Conservation (phyloP, 2,113 vertebrate species). For the Leptosomus discolor region DNA sequence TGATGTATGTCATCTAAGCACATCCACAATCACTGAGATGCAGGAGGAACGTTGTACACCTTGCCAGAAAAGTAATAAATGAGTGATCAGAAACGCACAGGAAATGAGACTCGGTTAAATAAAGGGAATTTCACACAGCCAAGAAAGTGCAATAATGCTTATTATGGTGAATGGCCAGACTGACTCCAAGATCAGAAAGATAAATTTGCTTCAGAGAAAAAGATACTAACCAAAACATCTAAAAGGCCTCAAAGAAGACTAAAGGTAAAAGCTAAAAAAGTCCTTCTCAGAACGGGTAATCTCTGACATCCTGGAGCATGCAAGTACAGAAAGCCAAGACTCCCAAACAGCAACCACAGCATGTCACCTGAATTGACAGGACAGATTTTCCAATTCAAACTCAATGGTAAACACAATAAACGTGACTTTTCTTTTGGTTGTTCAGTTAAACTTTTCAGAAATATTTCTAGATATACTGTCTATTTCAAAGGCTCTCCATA, state of each 20-base stretch:
- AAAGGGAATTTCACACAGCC: neutral
- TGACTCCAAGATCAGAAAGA: neutral
- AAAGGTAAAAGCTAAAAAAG: neutral
- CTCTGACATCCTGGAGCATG: neutral
- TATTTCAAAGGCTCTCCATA: neutral
- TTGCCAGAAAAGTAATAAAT: neutral
- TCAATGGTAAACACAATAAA: neutral
- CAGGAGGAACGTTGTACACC: neutral
- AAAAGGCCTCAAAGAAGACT: neutral
- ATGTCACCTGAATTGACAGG: neutral
- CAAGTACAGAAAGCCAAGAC: neutral
- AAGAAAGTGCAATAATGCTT: neutral
- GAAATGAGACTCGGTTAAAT: neutral
- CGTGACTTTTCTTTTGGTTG: neutral
- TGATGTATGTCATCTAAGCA: neutral
- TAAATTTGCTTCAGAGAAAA: neutral
- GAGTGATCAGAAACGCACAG: neutral
- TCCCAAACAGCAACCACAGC: neutral
- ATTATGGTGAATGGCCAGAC: neutral
- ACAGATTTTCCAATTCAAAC: neutral
- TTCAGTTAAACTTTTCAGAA: neutral
- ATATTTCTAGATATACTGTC: neutral
- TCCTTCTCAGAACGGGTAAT: neutral
- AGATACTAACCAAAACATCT: neutral
- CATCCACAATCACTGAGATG: neutral